Evolutionary conservation across 2,888 invertebrate genomes (phyloP).

Genomic region (Asteroscopus sphinx): DNA sequence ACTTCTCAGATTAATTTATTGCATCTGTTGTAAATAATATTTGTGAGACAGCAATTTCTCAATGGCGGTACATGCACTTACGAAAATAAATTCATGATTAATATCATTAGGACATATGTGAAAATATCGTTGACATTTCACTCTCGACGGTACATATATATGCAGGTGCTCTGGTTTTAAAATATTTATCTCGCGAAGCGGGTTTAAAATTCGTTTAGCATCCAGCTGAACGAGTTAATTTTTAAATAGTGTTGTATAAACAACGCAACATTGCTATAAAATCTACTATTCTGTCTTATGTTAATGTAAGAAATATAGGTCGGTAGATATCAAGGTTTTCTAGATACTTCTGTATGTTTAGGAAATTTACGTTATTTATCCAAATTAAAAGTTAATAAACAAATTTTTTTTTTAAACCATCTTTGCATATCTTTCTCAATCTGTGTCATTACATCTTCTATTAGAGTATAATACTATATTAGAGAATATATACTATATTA

Average conservation of each 20-base stretch:
- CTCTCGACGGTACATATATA: conserved; percentile 44
- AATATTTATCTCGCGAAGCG: conserved; percentile 20
- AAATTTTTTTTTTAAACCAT: no score
- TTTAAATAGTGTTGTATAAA: conserved; percentile 22
- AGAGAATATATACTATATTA: no score
- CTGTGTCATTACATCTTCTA: no score
- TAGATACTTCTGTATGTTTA: conserved; percentile 11
- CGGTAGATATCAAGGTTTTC: not conserved
- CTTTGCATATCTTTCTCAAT: no score
- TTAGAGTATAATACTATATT: no score
- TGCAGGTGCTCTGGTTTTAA: conserved; percentile 54
- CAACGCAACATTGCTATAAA: conserved; percentile 13
- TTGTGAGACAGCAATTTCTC: conserved; percentile 36
- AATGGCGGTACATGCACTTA: conserved; percentile 53
- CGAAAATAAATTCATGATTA: conserved; percentile 76
- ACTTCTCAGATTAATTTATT: conserved; percentile 7
- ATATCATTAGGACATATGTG: conserved; percentile 62
- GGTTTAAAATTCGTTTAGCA: conserved; percentile 16
- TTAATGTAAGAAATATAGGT: conserved; percentile 1
- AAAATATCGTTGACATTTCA: conserved; percentile 77
- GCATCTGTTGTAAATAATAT: conserved; percentile 29
- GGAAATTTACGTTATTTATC: not conserved
- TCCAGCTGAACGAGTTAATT: conserved; percentile 10
- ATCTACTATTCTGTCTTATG: conserved; percentile 19
- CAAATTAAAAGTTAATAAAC: no score